Evolutionary conservation across 1,140 invertebrate species (phyloP).

Genomic region (Drosophila pectinifera): DNA sequence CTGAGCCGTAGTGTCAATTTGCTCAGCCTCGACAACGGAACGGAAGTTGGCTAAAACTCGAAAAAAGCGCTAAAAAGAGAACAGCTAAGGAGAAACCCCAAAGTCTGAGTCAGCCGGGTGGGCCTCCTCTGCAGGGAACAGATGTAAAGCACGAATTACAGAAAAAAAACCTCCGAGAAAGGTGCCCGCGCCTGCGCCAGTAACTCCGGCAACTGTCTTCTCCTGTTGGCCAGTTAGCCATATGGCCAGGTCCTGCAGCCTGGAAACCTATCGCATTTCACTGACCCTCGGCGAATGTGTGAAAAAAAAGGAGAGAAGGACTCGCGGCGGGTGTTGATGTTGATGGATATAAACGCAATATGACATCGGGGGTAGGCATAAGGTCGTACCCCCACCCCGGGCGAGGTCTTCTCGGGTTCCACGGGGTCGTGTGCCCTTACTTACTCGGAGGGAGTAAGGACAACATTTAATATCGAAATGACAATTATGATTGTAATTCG

Average conservation of each 20-base stretch:
- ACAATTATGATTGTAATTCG: conserved; percentile 77
- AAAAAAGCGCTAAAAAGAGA: conserved; percentile 1
- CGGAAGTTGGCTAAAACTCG: conserved; percentile 73
- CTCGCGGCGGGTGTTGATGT: conserved; percentile 64
- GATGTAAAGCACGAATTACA: conserved; percentile 74
- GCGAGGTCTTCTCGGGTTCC: conserved; percentile 44
- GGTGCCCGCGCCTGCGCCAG: conserved; percentile 58
- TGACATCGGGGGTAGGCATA: conserved; percentile 74
- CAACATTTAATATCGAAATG: conserved; percentile 58
- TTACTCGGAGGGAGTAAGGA: conserved; percentile 38
- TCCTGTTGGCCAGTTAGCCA: conserved; percentile 42
- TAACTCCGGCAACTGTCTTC: conserved; percentile 63
- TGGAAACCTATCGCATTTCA: conserved; percentile 78
- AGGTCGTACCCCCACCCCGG: conserved; percentile 9
- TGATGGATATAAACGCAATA: conserved; percentile 77
- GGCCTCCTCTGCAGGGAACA: conserved; percentile 47
- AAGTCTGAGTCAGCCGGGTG: conserved; percentile 73
- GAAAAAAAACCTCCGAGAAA: conserved; percentile 30
- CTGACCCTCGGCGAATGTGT: conserved; percentile 59
- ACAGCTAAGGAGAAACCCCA: conserved; percentile 69
- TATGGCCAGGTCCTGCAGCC: conserved; percentile 40
- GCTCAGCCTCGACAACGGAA: conserved; percentile 62
- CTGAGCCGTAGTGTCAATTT: conserved; percentile 79
- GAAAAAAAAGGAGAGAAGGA: conserved; percentile 68
- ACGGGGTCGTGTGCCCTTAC: conserved; percentile 59